These are phyloP conservation scores for Plebejus melissa DNA, from an alignment of 2,888 invertebrate genomes.

Conservation along the genomic window DNA sequence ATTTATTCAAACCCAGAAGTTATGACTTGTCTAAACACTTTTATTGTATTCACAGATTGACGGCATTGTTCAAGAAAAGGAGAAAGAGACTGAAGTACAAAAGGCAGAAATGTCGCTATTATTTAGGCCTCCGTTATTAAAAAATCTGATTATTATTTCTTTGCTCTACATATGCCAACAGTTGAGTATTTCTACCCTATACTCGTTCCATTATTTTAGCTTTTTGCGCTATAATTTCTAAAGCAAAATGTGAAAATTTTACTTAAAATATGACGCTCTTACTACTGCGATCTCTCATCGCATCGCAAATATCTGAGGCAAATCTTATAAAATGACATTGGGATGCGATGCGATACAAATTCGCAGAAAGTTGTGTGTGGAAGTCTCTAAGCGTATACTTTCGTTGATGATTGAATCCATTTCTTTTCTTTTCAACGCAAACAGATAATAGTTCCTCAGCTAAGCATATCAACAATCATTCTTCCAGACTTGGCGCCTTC, in stretches of 20 bases:
- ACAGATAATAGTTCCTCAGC: background rate
- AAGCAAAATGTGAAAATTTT: too few relatives aligned
- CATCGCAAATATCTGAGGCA: too few relatives aligned
- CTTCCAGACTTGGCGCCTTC: slow-evolving; percentile 44
- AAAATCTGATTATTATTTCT: slow-evolving; percentile 67
- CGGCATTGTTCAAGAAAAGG: slow-evolving; percentile 48
- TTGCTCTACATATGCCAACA: slow-evolving; percentile 78
- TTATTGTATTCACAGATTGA: slow-evolving; percentile 46
- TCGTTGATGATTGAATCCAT: too few relatives aligned
- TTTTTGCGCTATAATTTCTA: too few relatives aligned
- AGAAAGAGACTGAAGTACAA: slow-evolving; percentile 41
- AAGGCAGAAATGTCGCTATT: slow-evolving; percentile 69
- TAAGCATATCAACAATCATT: background rate
- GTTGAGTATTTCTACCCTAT: slow-evolving; percentile 57
- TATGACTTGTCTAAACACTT: background rate
- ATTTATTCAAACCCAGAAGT: too few relatives aligned
- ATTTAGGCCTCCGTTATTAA: slow-evolving; percentile 72
- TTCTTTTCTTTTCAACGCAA: too few relatives aligned
- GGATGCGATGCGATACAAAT: too few relatives aligned
- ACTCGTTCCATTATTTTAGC: background rate
- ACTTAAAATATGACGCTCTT: too few relatives aligned
- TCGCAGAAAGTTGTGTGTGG: too few relatives aligned
- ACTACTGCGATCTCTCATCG: too few relatives aligned
- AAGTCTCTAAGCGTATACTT: too few relatives aligned
- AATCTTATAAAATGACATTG: too few relatives aligned